Evolutionary conservation across 2,888 invertebrate genomes (phyloP), one percentile per base, ranked within the genome.

Genomic region (Neelides folsomi): DNA sequence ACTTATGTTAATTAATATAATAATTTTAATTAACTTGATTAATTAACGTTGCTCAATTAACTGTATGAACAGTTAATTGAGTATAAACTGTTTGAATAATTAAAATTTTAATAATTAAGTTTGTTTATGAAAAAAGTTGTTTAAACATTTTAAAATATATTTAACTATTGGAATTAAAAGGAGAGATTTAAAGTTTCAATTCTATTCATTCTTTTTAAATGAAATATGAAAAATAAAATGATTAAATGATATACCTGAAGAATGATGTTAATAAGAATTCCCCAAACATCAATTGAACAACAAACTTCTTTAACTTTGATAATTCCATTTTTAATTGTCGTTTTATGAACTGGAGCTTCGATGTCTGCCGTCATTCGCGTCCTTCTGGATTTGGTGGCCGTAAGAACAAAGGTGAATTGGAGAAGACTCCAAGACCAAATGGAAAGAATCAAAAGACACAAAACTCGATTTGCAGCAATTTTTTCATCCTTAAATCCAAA

Each of bases 341-440:
- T 52, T 36, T 49, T 19, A 12, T 27, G 34, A 36, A 44, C 45
- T 46, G 59, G 59, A 27, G 13, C 55, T 38, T 51, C 58, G 42
- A 54, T 56, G 13, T 62, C 60, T 1, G 76, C 71, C 1, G 75
- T 74, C 8, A 85, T 77, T 8, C 86, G 70, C 0, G 83, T 81
- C 69, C 85, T 81, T 58, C 86, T 72, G 0, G 83, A 82, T 70
- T 86, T 81, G 5, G 89, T 86, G 0, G 92, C 89, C 0, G 93
- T 93, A 27, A 94, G 74, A 0, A 94, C 92, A 46, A 94, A 85
- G 0, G 92, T 89, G 70, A 94, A 94, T 73, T 94, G 94, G 72
- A 93, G 77, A 38, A 94, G 75, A 41, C 88, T 88, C 83, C 92
- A 86, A 5, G 89, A 73, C 92, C 92, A 93, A 63, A 92, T 90